These are phyloP conservation scores for Hypotaenidia philippensis DNA, from an alignment of 2,797 vertebrate species.

Conservation along the genomic window DNA sequence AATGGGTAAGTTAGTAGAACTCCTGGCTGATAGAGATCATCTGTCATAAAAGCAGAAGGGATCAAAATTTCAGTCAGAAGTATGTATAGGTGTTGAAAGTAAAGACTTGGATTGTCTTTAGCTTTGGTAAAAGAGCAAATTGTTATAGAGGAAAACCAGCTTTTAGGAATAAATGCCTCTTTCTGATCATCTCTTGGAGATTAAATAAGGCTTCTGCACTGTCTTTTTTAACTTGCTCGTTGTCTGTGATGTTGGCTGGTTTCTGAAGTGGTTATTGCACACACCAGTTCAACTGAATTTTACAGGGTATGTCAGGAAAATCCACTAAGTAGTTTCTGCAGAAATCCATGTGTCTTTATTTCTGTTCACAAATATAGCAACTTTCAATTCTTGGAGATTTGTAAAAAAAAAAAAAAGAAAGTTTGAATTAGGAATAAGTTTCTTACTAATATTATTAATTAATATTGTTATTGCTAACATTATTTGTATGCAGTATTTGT, in stretches of 20 bases:
- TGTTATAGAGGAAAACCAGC: background rate
- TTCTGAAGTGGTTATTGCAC: background rate
- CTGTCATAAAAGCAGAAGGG: background rate
- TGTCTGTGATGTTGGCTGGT: background rate
- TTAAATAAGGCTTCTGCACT: background rate
- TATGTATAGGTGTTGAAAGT: background rate
- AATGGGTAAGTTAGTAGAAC: background rate
- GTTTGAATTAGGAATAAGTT: constrained; percentile 15
- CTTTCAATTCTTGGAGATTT: background rate
- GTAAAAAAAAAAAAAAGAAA: background rate
- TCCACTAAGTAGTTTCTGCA: background rate
- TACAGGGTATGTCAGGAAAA: background rate
- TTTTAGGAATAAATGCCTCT: background rate
- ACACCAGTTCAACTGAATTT: background rate
- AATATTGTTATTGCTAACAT: constrained; percentile 17
- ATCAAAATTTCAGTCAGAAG: background rate
- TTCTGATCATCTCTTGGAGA: background rate
- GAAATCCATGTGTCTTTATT: background rate
- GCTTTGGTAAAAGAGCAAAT: background rate
- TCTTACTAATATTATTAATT: background rate
- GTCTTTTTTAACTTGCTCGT: background rate
- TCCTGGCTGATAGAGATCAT: background rate
- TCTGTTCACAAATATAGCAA: background rate
- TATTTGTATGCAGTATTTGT: constrained; percentile 55
- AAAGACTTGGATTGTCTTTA: background rate